Base-by-base conservation (phyloP, 2,113 vertebrate species). In the Lates calcarifer region DNA sequence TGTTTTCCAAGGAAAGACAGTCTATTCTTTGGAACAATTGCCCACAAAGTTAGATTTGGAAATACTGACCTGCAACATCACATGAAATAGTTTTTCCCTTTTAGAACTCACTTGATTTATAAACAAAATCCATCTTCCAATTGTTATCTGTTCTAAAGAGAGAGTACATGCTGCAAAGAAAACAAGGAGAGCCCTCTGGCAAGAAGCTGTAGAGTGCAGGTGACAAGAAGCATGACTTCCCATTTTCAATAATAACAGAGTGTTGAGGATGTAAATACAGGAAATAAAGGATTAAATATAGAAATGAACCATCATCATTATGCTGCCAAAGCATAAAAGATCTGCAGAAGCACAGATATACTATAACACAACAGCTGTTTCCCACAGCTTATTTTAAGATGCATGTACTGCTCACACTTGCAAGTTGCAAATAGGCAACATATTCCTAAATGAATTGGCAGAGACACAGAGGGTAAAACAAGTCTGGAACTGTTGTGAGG, bases 371-470 rank as follows among this genome's bases (percentile, higher is more conserved):
- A 63, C 63, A 80, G 47, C 73, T 79, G 60, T 62, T 74, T 75
- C 7, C 57, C 66, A 20, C 28, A 51, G 22, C 47, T 68, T 56
- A 62, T 65, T 74, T 62, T 47, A 57, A 75, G 61, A 78, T 51
- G 58, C 70, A 64, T 69, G 57, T 74, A 65, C 37, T 31, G 64
- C 62, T 47, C 72, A 77, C 83, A 79, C 66, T 49, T 78, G 63
- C 41, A 63, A 53, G 74, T 60, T 67, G 85, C 67, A 86, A 68
- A 64, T n/a, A 47, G 55, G 61, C 74, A 55, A 53, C 31, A 75
- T 82, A 64, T 82, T 77, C 47, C 41, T 79, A 37, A 86, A 88
- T 83, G 57, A 82, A 81, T 67, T 73, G 73, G 75, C 81, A 53
- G 62, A 65, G 55, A 47, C 49, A 62, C 69, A 72, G 53, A 66